A percentile compares a stretch with the other conserved stretches of the same genome.
Evolutionary conservation across 2,888 invertebrate genomes (phyloP).

Genomic region (Nudaria mundana): DNA sequence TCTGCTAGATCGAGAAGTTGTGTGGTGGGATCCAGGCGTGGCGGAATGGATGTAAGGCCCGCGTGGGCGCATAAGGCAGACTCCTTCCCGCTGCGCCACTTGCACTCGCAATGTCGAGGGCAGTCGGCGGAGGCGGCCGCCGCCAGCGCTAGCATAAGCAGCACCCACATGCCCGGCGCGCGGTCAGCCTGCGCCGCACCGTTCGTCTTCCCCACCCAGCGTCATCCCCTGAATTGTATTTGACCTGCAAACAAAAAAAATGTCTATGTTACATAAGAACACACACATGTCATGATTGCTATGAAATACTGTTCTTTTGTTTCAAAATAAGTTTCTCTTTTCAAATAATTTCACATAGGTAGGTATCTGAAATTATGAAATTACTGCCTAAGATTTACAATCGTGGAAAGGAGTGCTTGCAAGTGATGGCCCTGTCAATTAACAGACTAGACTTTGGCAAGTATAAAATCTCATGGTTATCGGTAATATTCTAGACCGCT

Average conservation of each 20-base stretch:
- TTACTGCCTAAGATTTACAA: too few species aligned
- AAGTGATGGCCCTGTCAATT: too few species aligned
- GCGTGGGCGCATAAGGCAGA: slow-evolving; percentile 90
- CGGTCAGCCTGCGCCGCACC: slow-evolving; percentile 69
- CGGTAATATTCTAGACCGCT: too few species aligned
- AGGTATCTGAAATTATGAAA: too few species aligned
- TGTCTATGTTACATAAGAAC: not conserved
- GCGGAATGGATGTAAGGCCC: slow-evolving; percentile 87
- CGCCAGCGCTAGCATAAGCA: slow-evolving; percentile 68
- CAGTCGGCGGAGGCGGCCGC: slow-evolving; percentile 83
- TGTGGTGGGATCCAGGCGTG: slow-evolving; percentile 87
- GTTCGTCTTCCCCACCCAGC: slow-evolving; percentile 62
- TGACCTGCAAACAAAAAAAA: slow-evolving; percentile 47
- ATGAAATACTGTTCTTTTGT: too few species aligned
- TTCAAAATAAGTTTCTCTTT: not conserved
- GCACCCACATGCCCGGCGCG: slow-evolving; percentile 82
- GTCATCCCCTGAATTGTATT: slow-evolving; percentile 62
- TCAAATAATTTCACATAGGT: too few species aligned
- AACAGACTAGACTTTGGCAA: too few species aligned
- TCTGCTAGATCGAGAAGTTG: slow-evolving; percentile 90
- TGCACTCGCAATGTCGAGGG: slow-evolving; percentile 90
- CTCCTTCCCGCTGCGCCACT: slow-evolving; percentile 94
- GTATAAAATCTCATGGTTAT: too few species aligned
- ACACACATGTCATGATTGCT: too few species aligned
- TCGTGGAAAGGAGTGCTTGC: too few species aligned